These are phyloP conservation scores for Tenualosa ilisha DNA, from an alignment of 2,797 vertebrate species.

Conservation along the genomic window DNA sequence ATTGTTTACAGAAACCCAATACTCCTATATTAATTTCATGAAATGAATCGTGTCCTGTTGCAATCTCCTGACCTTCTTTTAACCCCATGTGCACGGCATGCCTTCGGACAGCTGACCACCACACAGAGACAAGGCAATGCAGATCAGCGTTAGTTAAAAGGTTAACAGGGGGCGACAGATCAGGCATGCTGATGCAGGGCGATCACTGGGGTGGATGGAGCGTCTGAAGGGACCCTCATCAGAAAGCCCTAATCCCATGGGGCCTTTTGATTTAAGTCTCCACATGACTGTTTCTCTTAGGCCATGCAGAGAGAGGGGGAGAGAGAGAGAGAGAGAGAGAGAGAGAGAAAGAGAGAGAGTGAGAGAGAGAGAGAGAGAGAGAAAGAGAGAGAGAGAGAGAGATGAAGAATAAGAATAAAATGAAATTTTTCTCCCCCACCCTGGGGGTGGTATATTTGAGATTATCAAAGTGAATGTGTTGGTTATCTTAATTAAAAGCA, in stretches of 20 bases:
- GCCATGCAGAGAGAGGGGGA: constrained; percentile 30
- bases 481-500: constrained; percentile 77
- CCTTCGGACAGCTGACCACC: neutral
- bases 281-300: constrained; percentile 4
- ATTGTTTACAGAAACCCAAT: constrained; percentile 4
- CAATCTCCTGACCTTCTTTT: neutral
- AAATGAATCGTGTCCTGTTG: neutral
- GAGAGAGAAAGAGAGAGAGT: too few relatives aligned
- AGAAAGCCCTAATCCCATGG: neutral
- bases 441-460: constrained; percentile 34
- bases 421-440: constrained; percentile 17
- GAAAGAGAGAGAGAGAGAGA: constrained; percentile 15
- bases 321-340: constrained; percentile 12
- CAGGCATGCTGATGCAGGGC: neutral
- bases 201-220: neutral
- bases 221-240: neutral
- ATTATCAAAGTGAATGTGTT: constrained; percentile 60
- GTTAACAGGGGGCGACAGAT: neutral
- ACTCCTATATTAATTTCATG: neutral
- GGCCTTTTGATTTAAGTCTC: neutral
- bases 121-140: neutral
- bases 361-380: constrained; percentile 30
- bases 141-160: neutral
- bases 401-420: constrained; percentile 22
- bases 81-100: neutral